phyloP scores from a whole-genome alignment of 37 sponge, comb jelly and placozoan species.

The Eunapius fragilis region DNA sequence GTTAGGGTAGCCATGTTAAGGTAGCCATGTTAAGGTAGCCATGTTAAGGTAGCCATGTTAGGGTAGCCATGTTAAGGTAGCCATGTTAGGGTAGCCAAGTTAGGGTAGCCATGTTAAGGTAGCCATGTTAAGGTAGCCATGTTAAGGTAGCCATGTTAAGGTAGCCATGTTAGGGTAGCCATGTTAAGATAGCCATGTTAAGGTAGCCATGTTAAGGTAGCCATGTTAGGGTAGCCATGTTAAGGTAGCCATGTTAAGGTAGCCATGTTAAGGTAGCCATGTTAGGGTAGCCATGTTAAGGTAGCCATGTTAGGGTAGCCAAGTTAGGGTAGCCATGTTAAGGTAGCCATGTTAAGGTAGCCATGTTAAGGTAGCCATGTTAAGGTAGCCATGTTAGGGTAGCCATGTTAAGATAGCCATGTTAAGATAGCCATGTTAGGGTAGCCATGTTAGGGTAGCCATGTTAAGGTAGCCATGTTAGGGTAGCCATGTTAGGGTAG shows the following conservation, averaged over 20 bases:
- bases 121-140: not conserved
- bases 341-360: not conserved
- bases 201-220: not conserved
- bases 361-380: not conserved
- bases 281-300: not conserved
- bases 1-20: not conserved
- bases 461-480: constrained; percentile 7
- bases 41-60: constrained; percentile 6
- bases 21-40: not conserved
- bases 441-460: not conserved
- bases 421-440: not conserved
- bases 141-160: not conserved
- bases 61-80: not conserved
- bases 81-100: not conserved
- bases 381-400: not conserved
- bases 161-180: not conserved
- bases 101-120: constrained; percentile 13
- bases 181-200: constrained; percentile 4
- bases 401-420: constrained; percentile 8
- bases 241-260: too few relatives aligned
- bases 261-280: constrained; percentile 9
- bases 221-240: not conserved
- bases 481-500: not conserved
- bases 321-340: constrained; percentile 7
- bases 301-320: not conserved